These are phyloP conservation scores for Syritta pipiens DNA, from an alignment of 2,888 invertebrate species.

Conservation along the genomic window DNA sequence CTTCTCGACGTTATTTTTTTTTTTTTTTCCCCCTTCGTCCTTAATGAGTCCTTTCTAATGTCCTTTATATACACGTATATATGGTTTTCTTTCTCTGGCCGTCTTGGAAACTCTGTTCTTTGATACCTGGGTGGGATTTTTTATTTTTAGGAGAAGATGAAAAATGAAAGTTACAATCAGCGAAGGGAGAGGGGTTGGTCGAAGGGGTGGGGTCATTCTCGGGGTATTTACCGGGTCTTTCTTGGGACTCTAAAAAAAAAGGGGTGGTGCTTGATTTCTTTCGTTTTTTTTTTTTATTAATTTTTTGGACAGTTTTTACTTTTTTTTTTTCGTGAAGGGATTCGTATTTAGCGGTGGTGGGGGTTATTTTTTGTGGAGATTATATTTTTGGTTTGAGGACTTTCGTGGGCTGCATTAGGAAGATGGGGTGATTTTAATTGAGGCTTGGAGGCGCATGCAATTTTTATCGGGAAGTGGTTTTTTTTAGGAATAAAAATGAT, in stretches of 20 bases:
- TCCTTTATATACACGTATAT: constrained; percentile 11
- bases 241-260: constrained; percentile 1
- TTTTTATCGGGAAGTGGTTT: no score
- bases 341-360: no score
- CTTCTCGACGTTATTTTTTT: constrained; percentile 25
- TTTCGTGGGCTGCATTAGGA: no score
- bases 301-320: not conserved
- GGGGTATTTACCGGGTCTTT: constrained; percentile 1
- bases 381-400: no score
- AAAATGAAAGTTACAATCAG: constrained; percentile 42
- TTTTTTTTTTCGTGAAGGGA: not conserved
- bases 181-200: no score
- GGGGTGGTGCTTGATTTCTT: constrained; percentile 42
- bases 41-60: constrained; percentile 67
- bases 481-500: no score
- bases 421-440: no score
- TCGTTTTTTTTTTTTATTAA: not conserved
- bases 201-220: constrained; percentile 6
- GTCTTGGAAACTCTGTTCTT: constrained; percentile 20
- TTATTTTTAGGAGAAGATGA: constrained; percentile 23
- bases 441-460: no score
- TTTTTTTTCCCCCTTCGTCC: constrained; percentile 31
- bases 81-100: not conserved
- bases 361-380: no score
- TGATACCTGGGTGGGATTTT: constrained; percentile 30